These are phyloP conservation scores for Corythornis vintsioides DNA, from an alignment of 2,113 vertebrate genomes.

Conservation along the genomic window DNA sequence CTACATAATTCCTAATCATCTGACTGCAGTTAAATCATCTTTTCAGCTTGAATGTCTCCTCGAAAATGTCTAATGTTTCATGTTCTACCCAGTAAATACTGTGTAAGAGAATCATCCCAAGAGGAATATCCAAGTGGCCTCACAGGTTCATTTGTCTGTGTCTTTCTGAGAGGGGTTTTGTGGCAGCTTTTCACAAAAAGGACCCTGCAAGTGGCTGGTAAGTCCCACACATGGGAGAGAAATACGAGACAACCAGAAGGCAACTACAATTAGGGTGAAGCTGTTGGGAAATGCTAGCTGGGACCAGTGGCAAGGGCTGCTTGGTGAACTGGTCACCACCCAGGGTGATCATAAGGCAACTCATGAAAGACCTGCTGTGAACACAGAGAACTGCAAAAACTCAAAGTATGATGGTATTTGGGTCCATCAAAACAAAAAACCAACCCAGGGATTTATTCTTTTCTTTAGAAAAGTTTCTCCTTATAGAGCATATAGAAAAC, in stretches of 20 bases:
- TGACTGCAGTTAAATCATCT: not conserved
- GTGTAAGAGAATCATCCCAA: not conserved
- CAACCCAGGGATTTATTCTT: not conserved
- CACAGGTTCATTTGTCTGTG: not conserved
- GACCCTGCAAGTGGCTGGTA: not conserved
- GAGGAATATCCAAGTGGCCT: not conserved
- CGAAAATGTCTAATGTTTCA: not conserved
- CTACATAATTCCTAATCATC: slow-evolving; percentile 4
- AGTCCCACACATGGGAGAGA: fast-evolving
- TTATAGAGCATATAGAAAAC: not conserved
- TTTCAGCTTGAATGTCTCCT: not conserved
- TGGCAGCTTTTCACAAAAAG: not conserved
- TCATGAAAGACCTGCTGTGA: not conserved
- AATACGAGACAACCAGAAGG: too few species aligned
- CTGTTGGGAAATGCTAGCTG: not conserved
- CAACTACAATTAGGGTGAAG: not conserved
- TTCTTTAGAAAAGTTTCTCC: not conserved
- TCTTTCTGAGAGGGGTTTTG: not conserved
- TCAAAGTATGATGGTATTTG: not conserved
- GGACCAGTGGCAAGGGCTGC: not conserved
- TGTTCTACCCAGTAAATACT: not conserved
- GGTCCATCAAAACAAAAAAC: not conserved
- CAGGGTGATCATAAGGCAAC: too few species aligned
- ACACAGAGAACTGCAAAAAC: not conserved
- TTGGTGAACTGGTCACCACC: fast-evolving